Evolutionary conservation across 2,888 invertebrate species (phyloP).

Genomic region (Nesidiocoris tenuis): DNA sequence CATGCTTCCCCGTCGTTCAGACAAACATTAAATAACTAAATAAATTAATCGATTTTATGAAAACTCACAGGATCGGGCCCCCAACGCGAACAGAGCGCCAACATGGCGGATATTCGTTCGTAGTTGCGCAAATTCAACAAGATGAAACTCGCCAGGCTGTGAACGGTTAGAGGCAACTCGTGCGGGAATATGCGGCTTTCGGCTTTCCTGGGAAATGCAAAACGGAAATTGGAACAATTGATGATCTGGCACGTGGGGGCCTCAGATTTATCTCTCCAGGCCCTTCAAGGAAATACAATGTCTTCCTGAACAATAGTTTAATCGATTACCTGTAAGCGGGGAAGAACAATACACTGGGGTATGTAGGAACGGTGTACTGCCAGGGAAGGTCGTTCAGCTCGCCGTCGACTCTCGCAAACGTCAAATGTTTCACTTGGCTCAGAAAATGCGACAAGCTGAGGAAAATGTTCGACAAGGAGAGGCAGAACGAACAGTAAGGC

Average conservation of each 20-base stretch:
- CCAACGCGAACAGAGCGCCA: slow-evolving; percentile 48
- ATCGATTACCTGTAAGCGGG: slow-evolving; percentile 70
- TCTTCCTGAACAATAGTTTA: slow-evolving; percentile 63
- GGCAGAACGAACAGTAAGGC: slow-evolving; percentile 75
- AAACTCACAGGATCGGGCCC: slow-evolving; percentile 45
- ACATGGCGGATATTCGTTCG: slow-evolving; percentile 46
- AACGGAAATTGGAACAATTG: background rate
- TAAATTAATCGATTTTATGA: too few species aligned
- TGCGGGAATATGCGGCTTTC: slow-evolving; percentile 71
- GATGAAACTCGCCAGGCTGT: slow-evolving; percentile 70
- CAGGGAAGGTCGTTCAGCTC: slow-evolving; percentile 83
- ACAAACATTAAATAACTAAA: too few species aligned
- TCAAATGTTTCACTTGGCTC: slow-evolving; percentile 57
- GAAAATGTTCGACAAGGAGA: slow-evolving; percentile 67
- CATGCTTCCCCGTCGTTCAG: too few species aligned
- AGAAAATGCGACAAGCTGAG: slow-evolving; percentile 67
- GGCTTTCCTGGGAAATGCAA: slow-evolving; percentile 60
- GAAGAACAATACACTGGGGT: slow-evolving; percentile 80
- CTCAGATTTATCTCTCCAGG: background rate
- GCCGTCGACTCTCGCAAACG: slow-evolving; percentile 74
- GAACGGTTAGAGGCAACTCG: slow-evolving; percentile 62
- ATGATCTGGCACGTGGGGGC: background rate
- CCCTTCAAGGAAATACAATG: background rate
- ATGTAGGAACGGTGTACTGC: slow-evolving; percentile 75
- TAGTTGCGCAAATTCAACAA: slow-evolving; percentile 65